These are phyloP conservation scores for Drosophila equinoxialis DNA, from an alignment of 1,140 invertebrate genomes.

Conservation along the genomic window DNA sequence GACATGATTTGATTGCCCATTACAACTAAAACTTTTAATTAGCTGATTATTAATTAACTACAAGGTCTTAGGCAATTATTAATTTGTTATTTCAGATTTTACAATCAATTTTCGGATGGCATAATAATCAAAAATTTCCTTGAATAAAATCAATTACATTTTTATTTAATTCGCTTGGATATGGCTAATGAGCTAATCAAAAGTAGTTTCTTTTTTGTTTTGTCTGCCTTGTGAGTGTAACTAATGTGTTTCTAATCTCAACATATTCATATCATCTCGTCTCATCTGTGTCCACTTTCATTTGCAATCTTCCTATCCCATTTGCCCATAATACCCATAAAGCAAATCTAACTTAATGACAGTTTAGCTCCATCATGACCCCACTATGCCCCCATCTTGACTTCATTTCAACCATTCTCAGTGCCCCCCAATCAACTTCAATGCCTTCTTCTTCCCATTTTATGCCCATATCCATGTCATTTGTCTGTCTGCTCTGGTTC, in stretches of 20 bases:
- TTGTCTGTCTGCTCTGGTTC: conserved; percentile 64
- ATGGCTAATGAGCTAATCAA: no score
- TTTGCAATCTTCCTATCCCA: conserved; percentile 3
- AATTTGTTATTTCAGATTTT: no score
- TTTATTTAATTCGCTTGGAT: no score
- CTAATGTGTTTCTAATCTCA: conserved; percentile 9
- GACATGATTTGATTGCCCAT: no score
- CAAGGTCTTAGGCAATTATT: no score
- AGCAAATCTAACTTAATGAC: conserved; percentile 43
- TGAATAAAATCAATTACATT: no score
- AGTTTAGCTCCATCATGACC: conserved; percentile 36
- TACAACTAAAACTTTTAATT: no score
- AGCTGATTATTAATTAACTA: no score
- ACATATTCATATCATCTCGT: conserved; percentile 14
- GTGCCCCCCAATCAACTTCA: conserved; percentile 1
- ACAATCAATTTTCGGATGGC: no score
- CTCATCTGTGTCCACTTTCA: conserved; percentile 28
- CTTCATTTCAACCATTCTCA: background rate
- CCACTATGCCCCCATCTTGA: background rate
- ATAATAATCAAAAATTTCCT: no score
- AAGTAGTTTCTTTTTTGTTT: no score
- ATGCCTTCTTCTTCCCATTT: conserved; percentile 13
- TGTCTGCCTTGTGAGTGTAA: conserved; percentile 28
- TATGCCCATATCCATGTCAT: conserved; percentile 72
- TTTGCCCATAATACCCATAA: conserved; percentile 12